Conservation (phyloP, 2,888 invertebrate species). For the Dryadula phaetusa region DNA sequence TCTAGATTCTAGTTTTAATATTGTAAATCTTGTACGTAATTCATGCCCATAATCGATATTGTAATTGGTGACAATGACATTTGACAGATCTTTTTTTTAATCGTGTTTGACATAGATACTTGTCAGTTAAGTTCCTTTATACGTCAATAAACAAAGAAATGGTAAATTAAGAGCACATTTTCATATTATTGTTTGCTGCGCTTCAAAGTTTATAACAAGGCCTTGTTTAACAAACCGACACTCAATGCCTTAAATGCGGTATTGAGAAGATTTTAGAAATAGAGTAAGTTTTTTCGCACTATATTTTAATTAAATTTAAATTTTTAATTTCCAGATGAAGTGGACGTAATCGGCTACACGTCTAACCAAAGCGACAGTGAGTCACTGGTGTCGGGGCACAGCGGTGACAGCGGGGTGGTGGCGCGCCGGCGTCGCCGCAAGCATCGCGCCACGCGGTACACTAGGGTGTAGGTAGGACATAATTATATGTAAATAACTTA, state of each 20-base stretch:
- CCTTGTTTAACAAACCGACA: too few relatives aligned
- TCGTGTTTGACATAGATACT: background rate
- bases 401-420: constrained; percentile 80
- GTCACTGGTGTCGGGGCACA: constrained; percentile 91
- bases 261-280: too few relatives aligned
- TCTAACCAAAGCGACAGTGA: constrained; percentile 93
- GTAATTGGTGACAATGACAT: constrained; percentile 8
- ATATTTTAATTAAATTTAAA: background rate
- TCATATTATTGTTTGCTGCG: too few relatives aligned
- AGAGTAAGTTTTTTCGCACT: too few relatives aligned
- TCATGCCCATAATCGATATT: constrained; percentile 17
- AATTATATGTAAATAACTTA: background rate
- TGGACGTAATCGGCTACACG: constrained; percentile 94
- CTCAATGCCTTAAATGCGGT: too few relatives aligned
- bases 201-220: too few relatives aligned
- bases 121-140: background rate
- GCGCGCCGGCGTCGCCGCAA: constrained; percentile 82
- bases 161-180: too few relatives aligned
- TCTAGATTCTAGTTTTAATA: constrained; percentile 31
- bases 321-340: constrained; percentile 87
- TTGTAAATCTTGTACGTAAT: constrained; percentile 26
- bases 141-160: background rate
- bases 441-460: constrained; percentile 55
- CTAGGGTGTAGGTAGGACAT: constrained; percentile 68
- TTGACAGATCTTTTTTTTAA: constrained; percentile 1